Evolutionary conservation across 2,113 vertebrate species (phyloP).

Genomic region (Nycticryphes semicollaris): DNA sequence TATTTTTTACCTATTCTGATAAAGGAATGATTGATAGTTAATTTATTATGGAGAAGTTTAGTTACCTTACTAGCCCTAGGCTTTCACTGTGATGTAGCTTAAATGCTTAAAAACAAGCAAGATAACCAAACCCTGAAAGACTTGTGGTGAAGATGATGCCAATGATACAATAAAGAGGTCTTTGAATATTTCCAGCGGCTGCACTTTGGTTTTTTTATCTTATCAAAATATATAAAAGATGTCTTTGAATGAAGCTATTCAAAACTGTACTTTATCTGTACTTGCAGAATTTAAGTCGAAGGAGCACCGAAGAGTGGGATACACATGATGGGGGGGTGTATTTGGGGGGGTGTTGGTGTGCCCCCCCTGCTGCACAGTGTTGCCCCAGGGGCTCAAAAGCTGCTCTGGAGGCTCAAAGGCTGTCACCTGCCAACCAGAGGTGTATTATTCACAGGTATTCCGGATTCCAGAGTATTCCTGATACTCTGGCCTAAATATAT

Average conservation of each 20-base stretch:
- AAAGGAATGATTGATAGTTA: not conserved
- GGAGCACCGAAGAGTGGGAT: accelerated
- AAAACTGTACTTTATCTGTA: accelerated
- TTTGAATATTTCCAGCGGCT: not conserved
- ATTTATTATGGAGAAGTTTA: not conserved
- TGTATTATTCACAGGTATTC: too few relatives aligned
- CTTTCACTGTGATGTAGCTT: not conserved
- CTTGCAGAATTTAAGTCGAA: not conserved
- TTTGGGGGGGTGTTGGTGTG: too few relatives aligned
- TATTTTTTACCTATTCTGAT: not conserved
- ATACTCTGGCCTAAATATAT: not conserved
- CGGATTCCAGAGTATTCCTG: not conserved
- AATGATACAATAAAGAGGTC: not conserved
- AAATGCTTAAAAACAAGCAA: not conserved
- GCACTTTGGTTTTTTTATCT: accelerated
- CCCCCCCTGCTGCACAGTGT: accelerated
- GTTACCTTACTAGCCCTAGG: not conserved
- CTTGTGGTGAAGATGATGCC: not conserved
- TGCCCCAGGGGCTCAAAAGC: not conserved
- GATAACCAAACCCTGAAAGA: not conserved
- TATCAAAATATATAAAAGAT: not conserved
- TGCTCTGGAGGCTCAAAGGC: not conserved
- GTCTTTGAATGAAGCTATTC: not conserved
- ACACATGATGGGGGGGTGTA: accelerated
- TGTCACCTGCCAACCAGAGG: too few relatives aligned